Evolutionary conservation across 2,797 vertebrate species (phyloP), one percentile per base, ranked within the genome.

Genomic region (Capromys pilorides): DNA sequence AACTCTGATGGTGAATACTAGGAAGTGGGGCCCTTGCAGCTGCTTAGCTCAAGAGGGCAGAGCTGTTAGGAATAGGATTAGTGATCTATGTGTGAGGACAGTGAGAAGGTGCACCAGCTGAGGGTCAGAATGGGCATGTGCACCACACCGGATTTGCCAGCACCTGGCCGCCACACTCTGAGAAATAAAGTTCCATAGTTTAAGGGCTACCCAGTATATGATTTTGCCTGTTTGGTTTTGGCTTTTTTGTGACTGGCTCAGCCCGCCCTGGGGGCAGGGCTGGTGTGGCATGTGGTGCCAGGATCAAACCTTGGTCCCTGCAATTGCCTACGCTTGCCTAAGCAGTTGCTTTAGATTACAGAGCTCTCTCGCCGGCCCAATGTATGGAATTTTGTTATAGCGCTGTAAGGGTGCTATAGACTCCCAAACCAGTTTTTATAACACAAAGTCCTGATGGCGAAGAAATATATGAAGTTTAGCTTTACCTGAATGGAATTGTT

Each of bases 361-460:
- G 51, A 54, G 51, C 13, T 13, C 51, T 54, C 51, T 54, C 51
- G 16, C 51, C 2, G 51, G 11, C 26, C 59, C 49, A 45, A 33
- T 81, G 33, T n/a, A 80, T 31, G 22, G 71, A 45, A 80, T 91
- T 81, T 64, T 91, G 83, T 91, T 66, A 67, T 45, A 91, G 49
- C 24, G 73, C n/a, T 14, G 36, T 59, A 86, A 71, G n/a, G 39
- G 24, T 67, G 66, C 67, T 36, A 91, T 59, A 82, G 4, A 49
- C 31, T 94, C 51, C 96, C 75, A 93, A 94, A 92, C 14, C 36
- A 91, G 86, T 93, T 4, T 80, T 93, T 57, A 36, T 61, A 69
- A 83, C 39, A 85, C 51, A 88, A 71, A 91, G 59, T 73, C 21
- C 88, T 90, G 57, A 94, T 82, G 36, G 66, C 14, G n/a, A 81